Evolutionary conservation across 2,888 invertebrate genomes (phyloP).

Genomic region (Pseudeuparius sepicola): DNA sequence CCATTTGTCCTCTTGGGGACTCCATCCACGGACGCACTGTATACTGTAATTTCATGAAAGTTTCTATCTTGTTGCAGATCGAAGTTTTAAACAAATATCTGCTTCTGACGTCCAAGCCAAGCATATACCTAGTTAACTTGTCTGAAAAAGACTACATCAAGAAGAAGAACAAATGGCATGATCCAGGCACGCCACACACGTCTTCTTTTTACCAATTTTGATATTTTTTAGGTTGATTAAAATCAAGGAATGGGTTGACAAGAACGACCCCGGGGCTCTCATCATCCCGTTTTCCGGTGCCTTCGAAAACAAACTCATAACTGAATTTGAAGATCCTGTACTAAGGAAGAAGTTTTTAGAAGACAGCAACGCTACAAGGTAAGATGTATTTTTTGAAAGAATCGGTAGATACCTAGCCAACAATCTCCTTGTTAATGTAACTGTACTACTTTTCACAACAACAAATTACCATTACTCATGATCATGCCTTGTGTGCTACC

Average conservation of each 20-base stretch:
- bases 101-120: slow-evolving; percentile 95
- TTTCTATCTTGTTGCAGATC: slow-evolving; percentile 70
- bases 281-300: slow-evolving; percentile 95
- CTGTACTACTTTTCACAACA: too few relatives aligned
- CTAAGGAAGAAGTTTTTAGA: slow-evolving; percentile 71
- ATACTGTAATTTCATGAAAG: too few relatives aligned
- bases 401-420: slow-evolving; percentile 9
- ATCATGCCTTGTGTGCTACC: too few relatives aligned
- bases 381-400: slow-evolving; percentile 25
- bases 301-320: slow-evolving; percentile 76
- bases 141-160: slow-evolving; percentile 97
- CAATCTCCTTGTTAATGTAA: too few relatives aligned
- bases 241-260: slow-evolving; percentile 98
- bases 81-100: slow-evolving; percentile 93
- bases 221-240: slow-evolving; percentile 65
- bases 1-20: too few relatives aligned
- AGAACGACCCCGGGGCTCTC: slow-evolving; percentile 86
- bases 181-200: too few relatives aligned
- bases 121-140: slow-evolving; percentile 92
- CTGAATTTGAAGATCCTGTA: slow-evolving; percentile 73
- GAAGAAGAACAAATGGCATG: slow-evolving; percentile 98
- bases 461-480: too few relatives aligned
- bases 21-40: too few relatives aligned
- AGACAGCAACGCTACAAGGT: slow-evolving; percentile 75
- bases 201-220: slow-evolving; percentile 5